Evolutionary conservation across 1,140 invertebrate genomes (phyloP), one percentile per base, ranked within the genome.

Genomic region (Pseudomyrmex flavicornis): DNA sequence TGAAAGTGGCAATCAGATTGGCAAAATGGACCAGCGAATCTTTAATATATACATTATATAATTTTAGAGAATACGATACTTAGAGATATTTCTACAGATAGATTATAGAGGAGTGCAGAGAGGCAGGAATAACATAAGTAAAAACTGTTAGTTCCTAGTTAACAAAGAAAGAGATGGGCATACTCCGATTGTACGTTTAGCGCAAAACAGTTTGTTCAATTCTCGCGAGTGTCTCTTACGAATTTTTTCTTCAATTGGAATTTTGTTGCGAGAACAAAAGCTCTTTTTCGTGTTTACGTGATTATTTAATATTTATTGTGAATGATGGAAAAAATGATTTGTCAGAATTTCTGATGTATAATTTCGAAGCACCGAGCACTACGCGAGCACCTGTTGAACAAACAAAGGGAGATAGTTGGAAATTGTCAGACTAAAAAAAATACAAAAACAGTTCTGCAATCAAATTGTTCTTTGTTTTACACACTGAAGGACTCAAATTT

Each of bases 131-230:
- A 85, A 52, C 50, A 12, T 12, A 84, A 85, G 68, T 87, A 77
- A 89, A 86, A 88, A 88, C 84, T 90, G 85, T 88, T 90, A 89
- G 90, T 92, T 92, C 89, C 91, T 92, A 91, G 90, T 87, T 91
- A 90, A 89, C 74, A 65, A 84, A 90, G 80, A 89, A 62, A 62
- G 70, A 86, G 87, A 89, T 91, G 88, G 91, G 91, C 90, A 91
- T 48, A n/a, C 54, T 72, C 59, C 20, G 65, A 70, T 72, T 61
- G 46, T 12, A 50, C 5, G 66, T 80, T 72, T 80, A 80, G 76
- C 66, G 46, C n/a, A 59, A 58, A 35, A 35, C 35, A 1, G 13
- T 70, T 79, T 54, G 66, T 80, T 61, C 15, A 80, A 59, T 20
- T 50, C 20, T 59, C 44, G 48, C 50, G 35, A n/a, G 26, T 26